Evolutionary conservation across 23 tunicate species (phyloP).

Genomic region (Phallusia fumigata): DNA sequence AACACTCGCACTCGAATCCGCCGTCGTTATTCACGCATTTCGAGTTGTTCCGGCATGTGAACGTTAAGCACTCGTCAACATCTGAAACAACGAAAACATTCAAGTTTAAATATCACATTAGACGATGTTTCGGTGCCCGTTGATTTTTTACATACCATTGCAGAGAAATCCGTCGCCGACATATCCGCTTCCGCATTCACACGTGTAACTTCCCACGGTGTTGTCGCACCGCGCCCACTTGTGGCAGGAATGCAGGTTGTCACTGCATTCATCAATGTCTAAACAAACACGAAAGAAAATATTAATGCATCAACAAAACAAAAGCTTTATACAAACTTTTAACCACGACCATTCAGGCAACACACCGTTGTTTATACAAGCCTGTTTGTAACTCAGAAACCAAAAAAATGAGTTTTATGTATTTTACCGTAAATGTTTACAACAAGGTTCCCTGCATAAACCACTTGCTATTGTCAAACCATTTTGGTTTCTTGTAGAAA

Average conservation of each 20-base stretch:
- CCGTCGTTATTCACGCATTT: constrained; percentile 35
- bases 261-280: constrained; percentile 55
- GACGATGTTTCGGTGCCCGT: too few relatives aligned
- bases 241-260: constrained; percentile 19
- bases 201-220: constrained; percentile 37
- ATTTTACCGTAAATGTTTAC: too few relatives aligned
- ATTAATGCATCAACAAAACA: neutral
- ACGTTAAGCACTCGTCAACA: constrained; percentile 37
- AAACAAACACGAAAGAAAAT: constrained; percentile 1
- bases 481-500: too few relatives aligned
- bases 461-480: too few relatives aligned
- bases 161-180: neutral
- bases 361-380: too few relatives aligned
- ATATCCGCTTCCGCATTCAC: constrained; percentile 50
- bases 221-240: constrained; percentile 28
- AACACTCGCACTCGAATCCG: constrained; percentile 35
- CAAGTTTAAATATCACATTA: too few relatives aligned
- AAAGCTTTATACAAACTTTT: too few relatives aligned
- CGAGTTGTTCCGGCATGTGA: constrained; percentile 26
- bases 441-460: too few relatives aligned
- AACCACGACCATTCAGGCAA: too few relatives aligned
- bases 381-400: too few relatives aligned
- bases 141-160: constrained; percentile 8
- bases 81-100: constrained; percentile 36
- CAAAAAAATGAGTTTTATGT: neutral